These are phyloP conservation scores for Tetragonisca angustula DNA, from an alignment of 2,888 invertebrate genomes.

Conservation along the genomic window DNA sequence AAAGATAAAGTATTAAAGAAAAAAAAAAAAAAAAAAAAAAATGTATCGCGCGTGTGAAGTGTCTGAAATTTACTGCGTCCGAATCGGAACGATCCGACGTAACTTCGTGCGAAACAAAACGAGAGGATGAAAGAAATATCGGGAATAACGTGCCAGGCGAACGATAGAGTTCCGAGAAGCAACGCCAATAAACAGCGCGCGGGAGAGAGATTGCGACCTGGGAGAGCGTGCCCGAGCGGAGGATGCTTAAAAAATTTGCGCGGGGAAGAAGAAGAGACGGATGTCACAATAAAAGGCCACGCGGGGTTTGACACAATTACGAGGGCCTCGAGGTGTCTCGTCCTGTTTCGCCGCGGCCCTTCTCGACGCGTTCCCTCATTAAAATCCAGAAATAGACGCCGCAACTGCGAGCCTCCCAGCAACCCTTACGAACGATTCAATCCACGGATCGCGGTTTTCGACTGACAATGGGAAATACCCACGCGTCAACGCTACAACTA, in stretches of 20 bases:
- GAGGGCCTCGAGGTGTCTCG: slow-evolving; percentile 20
- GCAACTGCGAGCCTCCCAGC: neutral
- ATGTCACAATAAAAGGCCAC: slow-evolving; percentile 42
- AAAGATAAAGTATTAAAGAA: neutral
- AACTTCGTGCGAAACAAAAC: neutral
- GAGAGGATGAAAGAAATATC: neutral
- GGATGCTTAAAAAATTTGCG: slow-evolving; percentile 33
- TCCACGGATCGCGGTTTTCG: too few species aligned
- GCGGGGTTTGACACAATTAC: slow-evolving; percentile 58
- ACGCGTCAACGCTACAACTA: too few species aligned
- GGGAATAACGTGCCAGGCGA: neutral
- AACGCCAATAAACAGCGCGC: neutral
- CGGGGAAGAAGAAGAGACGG: neutral
- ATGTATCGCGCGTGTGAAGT: neutral
- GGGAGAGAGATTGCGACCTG: neutral
- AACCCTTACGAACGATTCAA: slow-evolving; percentile 40
- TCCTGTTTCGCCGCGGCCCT: slow-evolving; percentile 39
- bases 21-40: too few species aligned
- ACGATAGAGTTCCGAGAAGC: slow-evolving; percentile 12
- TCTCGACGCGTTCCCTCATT: slow-evolving; percentile 51
- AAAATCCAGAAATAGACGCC: slow-evolving; percentile 56
- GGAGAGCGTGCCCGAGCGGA: neutral
- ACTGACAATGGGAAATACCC: too few species aligned
- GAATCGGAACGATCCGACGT: neutral
- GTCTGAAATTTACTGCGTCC: neutral